Percentiles rank a stretch among this genome's conserved stretches.
These are phyloP conservation scores for Drosophila tripunctata DNA, from an alignment of 2,888 invertebrate genomes.

Conservation along the genomic window DNA sequence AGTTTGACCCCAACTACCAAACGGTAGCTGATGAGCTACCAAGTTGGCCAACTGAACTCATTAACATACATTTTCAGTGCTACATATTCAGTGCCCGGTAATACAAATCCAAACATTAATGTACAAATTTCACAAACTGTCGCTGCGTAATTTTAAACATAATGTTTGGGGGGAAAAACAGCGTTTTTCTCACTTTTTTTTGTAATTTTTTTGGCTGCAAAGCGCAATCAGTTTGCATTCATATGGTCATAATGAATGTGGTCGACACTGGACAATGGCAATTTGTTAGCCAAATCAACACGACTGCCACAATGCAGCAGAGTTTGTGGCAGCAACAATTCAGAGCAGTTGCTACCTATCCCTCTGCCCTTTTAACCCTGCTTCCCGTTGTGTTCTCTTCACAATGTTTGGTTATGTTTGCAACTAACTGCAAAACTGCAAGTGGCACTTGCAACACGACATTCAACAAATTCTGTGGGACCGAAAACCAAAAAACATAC, in stretches of 20 bases:
- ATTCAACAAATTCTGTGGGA: constrained; percentile 21
- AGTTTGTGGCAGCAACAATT: constrained; percentile 9
- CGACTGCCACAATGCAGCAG: constrained; percentile 7
- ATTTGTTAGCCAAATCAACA: constrained; percentile 27
- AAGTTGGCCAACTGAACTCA: constrained; percentile 20
- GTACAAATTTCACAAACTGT: constrained; percentile 47
- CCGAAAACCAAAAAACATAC: constrained; percentile 9
- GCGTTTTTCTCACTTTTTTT: constrained; percentile 7
- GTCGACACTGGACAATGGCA: constrained; percentile 15
- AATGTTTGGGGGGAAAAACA: constrained; percentile 8
- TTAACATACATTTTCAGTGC: constrained; percentile 30
- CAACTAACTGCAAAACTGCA: constrained; percentile 19
- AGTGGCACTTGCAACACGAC: constrained; percentile 38
- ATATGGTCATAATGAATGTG: constrained; percentile 22
- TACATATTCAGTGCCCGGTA: too few species aligned
- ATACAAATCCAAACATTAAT: constrained; percentile 45
- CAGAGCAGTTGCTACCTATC: too few species aligned
- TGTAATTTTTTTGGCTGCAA: background rate
- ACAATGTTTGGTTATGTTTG: constrained; percentile 12
- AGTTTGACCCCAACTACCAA: constrained; percentile 7
- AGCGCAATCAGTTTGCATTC: constrained; percentile 50
- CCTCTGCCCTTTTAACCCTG: background rate
- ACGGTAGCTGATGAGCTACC: constrained; percentile 2
- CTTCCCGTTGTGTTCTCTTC: background rate
- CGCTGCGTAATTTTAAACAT: constrained; percentile 12